Evolutionary conservation across 2,888 invertebrate genomes (phyloP).

Genomic region (Trichogramma evanescens): DNA sequence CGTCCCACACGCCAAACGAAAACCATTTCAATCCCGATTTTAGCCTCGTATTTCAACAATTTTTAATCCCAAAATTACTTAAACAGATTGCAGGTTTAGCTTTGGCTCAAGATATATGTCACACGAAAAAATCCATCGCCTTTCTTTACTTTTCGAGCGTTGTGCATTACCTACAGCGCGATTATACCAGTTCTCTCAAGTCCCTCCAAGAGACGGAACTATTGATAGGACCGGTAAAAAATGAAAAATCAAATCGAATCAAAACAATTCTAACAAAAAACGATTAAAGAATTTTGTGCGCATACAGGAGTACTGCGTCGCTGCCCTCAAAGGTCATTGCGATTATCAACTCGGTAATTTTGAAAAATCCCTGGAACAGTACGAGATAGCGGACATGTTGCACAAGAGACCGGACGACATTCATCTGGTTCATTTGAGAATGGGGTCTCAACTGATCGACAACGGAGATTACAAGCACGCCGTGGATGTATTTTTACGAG

Average conservation of each 20-base stretch:
- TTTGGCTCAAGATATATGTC: slow-evolving; percentile 30
- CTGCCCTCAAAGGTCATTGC: slow-evolving; percentile 34
- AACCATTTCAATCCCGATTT: too few species aligned
- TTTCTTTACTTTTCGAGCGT: slow-evolving; percentile 34
- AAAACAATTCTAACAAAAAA: neutral
- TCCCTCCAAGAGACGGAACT: slow-evolving; percentile 29
- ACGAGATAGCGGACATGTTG: slow-evolving; percentile 30
- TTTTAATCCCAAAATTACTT: too few species aligned
- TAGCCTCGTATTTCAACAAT: too few species aligned
- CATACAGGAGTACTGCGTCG: slow-evolving; percentile 32
- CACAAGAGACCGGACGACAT: slow-evolving; percentile 32
- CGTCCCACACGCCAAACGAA: too few species aligned
- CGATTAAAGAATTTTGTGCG: neutral
- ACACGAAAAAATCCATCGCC: slow-evolving; percentile 24
- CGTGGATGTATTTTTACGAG: slow-evolving; percentile 27
- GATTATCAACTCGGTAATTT: slow-evolving; percentile 24
- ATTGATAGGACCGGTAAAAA: slow-evolving; percentile 31
- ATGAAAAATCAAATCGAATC: neutral
- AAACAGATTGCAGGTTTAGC: slow-evolving; percentile 33
- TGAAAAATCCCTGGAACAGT: slow-evolving; percentile 27
- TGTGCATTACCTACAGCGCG: slow-evolving; percentile 29
- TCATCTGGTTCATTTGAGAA: slow-evolving; percentile 32
- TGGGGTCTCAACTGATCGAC: slow-evolving; percentile 30
- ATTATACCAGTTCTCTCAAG: slow-evolving; percentile 30
- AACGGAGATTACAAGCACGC: slow-evolving; percentile 26